These are phyloP conservation scores for Erebia ligea DNA, from an alignment of 2,888 invertebrate genomes.

Conservation along the genomic window DNA sequence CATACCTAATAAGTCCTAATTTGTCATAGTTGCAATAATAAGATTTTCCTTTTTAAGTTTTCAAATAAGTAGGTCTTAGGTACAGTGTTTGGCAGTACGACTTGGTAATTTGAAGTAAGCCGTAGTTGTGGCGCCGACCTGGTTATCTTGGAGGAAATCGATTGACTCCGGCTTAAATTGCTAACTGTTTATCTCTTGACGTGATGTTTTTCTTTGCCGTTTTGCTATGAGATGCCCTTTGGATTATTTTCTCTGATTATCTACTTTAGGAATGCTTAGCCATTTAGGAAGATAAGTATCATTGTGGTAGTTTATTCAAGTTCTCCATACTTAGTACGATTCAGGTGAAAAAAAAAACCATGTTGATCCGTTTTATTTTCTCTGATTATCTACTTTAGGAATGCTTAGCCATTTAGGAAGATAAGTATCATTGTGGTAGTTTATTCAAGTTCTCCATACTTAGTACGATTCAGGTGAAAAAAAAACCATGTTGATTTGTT, in stretches of 20 bases:
- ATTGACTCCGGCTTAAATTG: slow-evolving; percentile 26
- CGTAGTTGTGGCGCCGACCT: slow-evolving; percentile 13
- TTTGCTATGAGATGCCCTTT: slow-evolving; percentile 20
- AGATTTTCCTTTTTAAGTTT: background rate
- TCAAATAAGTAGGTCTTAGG: background rate
- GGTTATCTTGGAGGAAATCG: slow-evolving; percentile 26
- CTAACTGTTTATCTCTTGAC: slow-evolving; percentile 25
- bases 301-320: background rate
- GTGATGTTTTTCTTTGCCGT: slow-evolving; percentile 1
- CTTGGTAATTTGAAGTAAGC: slow-evolving; percentile 23
- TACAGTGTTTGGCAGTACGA: slow-evolving; percentile 14
- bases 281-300: background rate
- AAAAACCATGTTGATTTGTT: no score
- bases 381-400: background rate
- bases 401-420: background rate
- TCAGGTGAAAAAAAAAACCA: no score
- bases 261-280: background rate
- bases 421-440: background rate
- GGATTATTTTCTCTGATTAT: slow-evolving; percentile 5
- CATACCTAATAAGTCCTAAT: no score
- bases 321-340: background rate
- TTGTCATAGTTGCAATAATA: background rate
- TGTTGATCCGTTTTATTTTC: background rate
- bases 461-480: no score
- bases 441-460: background rate